phyloP scores from a whole-genome alignment of 1,140 invertebrate species.

The Aleiodes sp. region DNA sequence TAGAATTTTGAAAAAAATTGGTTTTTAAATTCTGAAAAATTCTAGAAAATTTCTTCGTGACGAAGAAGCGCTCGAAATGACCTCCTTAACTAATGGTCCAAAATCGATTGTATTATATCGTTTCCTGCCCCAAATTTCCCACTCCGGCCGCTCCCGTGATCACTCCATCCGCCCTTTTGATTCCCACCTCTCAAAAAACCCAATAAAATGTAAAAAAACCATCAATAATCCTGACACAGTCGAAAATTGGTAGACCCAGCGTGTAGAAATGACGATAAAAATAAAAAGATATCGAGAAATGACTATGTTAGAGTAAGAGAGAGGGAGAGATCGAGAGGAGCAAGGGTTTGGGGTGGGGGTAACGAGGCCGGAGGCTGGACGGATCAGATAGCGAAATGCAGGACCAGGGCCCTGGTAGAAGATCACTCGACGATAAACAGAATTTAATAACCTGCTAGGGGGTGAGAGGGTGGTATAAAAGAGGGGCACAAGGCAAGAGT shows the following conservation, averaged over 20 bases:
- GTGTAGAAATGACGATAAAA: background rate
- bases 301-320: background rate
- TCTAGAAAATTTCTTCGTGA: no score
- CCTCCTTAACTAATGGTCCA: no score
- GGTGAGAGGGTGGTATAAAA: slow-evolving; percentile 24
- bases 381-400: slow-evolving; percentile 59
- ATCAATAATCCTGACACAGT: background rate
- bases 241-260: background rate
- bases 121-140: no score
- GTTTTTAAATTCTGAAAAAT: no score
- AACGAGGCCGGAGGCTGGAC: slow-evolving; percentile 59
- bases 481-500: slow-evolving; percentile 28
- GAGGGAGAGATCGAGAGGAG: slow-evolving; percentile 1
- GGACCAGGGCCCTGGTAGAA: slow-evolving; percentile 57
- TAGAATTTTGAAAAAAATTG: no score
- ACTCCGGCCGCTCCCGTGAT: no score
- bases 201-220: background rate
- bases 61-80: no score
- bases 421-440: slow-evolving; percentile 60
- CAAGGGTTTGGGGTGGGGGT: slow-evolving; percentile 42
- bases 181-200: background rate
- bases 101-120: no score
- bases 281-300: slow-evolving; percentile 20
- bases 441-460: slow-evolving; percentile 67
- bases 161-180: no score